Conservation (phyloP, 2,113 vertebrate species). For the Solea senegalensis region DNA sequence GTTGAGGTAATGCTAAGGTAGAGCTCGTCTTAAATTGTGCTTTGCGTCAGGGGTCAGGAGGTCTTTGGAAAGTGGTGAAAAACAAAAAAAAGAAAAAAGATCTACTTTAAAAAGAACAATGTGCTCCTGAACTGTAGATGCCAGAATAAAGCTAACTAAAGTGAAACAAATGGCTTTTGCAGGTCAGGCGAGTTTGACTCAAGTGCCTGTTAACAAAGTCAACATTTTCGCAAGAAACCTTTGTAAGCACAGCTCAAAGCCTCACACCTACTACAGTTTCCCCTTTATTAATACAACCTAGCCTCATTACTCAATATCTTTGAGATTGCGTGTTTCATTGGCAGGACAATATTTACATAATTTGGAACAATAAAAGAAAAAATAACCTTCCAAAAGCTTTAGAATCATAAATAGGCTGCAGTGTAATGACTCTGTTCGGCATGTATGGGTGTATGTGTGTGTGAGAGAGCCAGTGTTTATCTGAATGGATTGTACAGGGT, state of each 20-base stretch:
- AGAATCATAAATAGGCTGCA: conserved; percentile 12
- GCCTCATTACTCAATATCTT: conserved; percentile 33
- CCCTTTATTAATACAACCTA: conserved; percentile 18
- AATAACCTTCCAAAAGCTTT: conserved; percentile 20
- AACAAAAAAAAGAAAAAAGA: neutral
- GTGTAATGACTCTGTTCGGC: neutral
- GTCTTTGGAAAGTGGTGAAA: neutral
- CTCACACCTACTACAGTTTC: conserved; percentile 25
- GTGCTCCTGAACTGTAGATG: neutral
- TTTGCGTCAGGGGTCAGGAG: neutral
- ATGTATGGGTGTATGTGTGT: neutral
- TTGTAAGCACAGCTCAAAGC: conserved; percentile 34
- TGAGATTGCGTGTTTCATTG: conserved; percentile 27
- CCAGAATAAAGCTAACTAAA: neutral
- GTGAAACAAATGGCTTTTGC: conserved; percentile 4
- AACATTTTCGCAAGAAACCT: conserved; percentile 31
- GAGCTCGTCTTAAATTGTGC: too few relatives aligned
- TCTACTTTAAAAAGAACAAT: neutral
- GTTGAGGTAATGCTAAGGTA: neutral
- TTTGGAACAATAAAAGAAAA: conserved; percentile 43
- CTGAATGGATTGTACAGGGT: neutral
- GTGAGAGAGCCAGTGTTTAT: conserved; percentile 2
- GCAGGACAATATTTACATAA: conserved; percentile 39
- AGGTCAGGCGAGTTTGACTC: neutral
- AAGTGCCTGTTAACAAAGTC: conserved; percentile 34